Percentiles rank a stretch among this genome's conserved stretches.
Evolutionary conservation across 2,888 invertebrate species (phyloP).

Genomic region (Protula sp.): DNA sequence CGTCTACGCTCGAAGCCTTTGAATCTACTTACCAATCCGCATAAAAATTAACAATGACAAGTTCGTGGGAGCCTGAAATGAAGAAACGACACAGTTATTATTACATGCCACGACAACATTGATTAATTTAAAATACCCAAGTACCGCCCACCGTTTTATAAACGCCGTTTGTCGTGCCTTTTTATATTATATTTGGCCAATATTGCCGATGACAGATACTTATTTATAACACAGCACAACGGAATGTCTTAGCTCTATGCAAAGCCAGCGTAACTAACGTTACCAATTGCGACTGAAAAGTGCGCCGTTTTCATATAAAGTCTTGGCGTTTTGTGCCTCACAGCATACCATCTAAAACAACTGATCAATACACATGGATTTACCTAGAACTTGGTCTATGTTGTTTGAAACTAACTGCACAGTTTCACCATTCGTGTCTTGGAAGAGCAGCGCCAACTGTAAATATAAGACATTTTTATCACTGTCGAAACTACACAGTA

Average conservation of each 20-base stretch:
- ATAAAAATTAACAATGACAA: conserved; percentile 98
- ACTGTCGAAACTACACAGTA: no score
- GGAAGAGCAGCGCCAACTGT: not conserved
- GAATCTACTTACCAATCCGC: conserved; percentile 75
- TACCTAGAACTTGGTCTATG: conserved; percentile 8
- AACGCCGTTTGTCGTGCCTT: not conserved
- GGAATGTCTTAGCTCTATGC: no score
- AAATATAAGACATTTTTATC: no score
- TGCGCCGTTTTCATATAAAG: no score
- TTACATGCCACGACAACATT: not conserved
- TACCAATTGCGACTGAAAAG: no score
- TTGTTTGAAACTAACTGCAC: conserved; percentile 7
- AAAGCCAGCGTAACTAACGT: no score
- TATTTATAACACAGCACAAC: no score
- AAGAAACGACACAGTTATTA: conserved; percentile 16
- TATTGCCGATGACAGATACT: no score
- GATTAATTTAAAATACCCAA: not conserved
- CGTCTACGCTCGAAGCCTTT: no score
- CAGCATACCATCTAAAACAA: not conserved
- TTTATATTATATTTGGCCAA: no score
- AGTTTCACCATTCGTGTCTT: conserved; percentile 3
- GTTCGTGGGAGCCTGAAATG: conserved; percentile 83
- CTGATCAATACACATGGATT: not conserved
- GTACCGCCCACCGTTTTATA: not conserved
- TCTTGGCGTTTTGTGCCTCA: no score